Evolutionary conservation across 2,113 vertebrate genomes (phyloP).

Genomic region (Oenanthe melanoleuca): DNA sequence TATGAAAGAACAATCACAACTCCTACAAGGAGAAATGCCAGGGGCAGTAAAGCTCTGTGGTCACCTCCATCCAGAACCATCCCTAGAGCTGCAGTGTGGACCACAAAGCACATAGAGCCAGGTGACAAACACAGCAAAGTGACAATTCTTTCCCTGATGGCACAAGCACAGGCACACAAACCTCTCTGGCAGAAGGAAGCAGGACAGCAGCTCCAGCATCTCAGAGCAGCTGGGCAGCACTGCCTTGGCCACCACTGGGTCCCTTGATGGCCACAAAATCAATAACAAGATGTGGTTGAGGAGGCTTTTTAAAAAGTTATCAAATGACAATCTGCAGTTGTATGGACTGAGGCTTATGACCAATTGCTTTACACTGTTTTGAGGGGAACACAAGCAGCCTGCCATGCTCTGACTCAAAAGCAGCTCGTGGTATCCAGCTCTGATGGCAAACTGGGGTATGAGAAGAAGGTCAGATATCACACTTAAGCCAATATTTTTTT

Average conservation of each 20-base stretch:
- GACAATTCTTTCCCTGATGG: background rate
- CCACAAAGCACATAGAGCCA: background rate
- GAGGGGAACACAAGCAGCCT: background rate
- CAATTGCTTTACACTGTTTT: background rate
- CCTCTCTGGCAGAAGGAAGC: background rate
- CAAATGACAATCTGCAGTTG: background rate
- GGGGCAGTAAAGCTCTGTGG: rapidly evolving
- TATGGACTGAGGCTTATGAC: background rate
- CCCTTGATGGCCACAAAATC: background rate
- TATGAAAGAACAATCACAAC: background rate
- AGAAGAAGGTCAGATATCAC: background rate
- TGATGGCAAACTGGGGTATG: background rate
- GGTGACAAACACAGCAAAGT: background rate
- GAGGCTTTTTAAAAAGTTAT: background rate
- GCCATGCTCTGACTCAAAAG: background rate
- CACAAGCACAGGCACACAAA: background rate
- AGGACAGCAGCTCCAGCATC: background rate
- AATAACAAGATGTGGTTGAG: background rate
- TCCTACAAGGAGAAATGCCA: background rate
- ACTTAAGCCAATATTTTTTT: rapidly evolving
- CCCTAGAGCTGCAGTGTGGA: background rate
- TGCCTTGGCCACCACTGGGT: background rate
- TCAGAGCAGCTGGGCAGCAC: background rate
- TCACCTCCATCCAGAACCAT: background rate
- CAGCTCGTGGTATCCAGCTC: background rate